A percentile compares a stretch with the other conserved stretches of the same genome.
phyloP scores from a whole-genome alignment of 1,140 invertebrate species.

The Octopus sinensis region DNA sequence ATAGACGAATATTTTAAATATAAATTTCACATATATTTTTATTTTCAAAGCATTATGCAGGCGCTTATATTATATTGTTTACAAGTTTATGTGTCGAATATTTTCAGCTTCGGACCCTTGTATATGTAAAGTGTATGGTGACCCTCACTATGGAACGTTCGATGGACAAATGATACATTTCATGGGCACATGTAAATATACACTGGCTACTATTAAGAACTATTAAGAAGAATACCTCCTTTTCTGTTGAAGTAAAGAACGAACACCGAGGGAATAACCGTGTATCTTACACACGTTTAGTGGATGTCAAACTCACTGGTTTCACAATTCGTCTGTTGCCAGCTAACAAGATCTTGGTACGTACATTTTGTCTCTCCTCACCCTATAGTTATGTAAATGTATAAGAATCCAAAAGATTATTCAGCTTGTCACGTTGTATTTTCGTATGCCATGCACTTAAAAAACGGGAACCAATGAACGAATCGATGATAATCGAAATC shows the following conservation, averaged over 20 bases:
- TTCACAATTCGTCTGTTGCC: slow-evolving; percentile 54
- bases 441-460: no score
- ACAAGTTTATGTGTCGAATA: no score
- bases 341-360: slow-evolving; percentile 77
- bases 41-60: no score
- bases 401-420: no score
- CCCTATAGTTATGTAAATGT: no score
- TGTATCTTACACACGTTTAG: slow-evolving; percentile 23
- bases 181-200: slow-evolving; percentile 25
- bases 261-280: slow-evolving; percentile 42
- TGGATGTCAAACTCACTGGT: slow-evolving; percentile 24
- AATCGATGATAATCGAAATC: no score
- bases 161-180: slow-evolving; percentile 25
- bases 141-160: slow-evolving; percentile 26
- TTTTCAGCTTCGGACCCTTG: slow-evolving; percentile 10
- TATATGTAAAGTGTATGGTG: slow-evolving; percentile 18
- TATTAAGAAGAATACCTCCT: slow-evolving; percentile 60
- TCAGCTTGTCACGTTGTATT: no score
- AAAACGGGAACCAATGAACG: no score
- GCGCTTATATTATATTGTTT: no score
- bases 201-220: neutral
- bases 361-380: neutral
- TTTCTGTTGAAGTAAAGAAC: slow-evolving; percentile 83
- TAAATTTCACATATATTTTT: no score
- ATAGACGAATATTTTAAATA: no score